Percentiles rank a stretch among this genome's conserved stretches.
These are phyloP conservation scores for Verasper variegatus DNA, from an alignment of 2,113 vertebrate genomes.

Conservation along the genomic window DNA sequence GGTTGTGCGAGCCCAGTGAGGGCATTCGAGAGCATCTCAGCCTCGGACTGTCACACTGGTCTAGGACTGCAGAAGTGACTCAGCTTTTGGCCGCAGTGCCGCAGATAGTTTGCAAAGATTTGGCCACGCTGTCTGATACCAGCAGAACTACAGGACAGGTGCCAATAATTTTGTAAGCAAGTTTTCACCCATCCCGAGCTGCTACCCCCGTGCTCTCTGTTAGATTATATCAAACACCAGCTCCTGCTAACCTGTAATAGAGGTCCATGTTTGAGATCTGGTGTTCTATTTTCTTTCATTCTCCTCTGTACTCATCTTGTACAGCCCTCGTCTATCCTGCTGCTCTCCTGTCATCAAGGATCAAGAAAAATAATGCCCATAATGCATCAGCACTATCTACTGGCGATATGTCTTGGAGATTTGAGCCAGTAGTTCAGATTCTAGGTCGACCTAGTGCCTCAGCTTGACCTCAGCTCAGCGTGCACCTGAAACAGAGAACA, in stretches of 20 bases:
- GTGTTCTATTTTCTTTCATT: not conserved
- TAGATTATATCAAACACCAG: not conserved
- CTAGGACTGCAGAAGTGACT: constrained; percentile 58
- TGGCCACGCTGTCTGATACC: constrained; percentile 7
- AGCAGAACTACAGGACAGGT: constrained; percentile 8
- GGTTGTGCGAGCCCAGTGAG: constrained; percentile 27
- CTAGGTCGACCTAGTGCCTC: not conserved
- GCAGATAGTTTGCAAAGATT: not conserved
- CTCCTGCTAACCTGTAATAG: not conserved
- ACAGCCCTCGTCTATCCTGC: not conserved
- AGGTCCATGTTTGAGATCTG: constrained; percentile 21
- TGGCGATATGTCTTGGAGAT: not conserved
- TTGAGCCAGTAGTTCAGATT: not conserved
- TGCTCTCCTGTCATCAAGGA: not conserved
- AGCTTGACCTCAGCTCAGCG: constrained; percentile 15
- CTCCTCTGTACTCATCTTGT: not conserved
- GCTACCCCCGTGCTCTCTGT: constrained; percentile 1
- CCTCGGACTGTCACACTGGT: constrained; percentile 38
- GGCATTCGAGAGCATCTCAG: constrained; percentile 41
- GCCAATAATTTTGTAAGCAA: constrained; percentile 17
- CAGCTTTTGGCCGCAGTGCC: constrained; percentile 45
- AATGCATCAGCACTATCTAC: not conserved
- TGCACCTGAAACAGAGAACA: not conserved
- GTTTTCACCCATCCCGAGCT: constrained; percentile 11
- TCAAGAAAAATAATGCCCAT: not conserved